Percentiles rank a stretch among this genome's conserved stretches.
Evolutionary conservation across 2,797 vertebrate species (phyloP).

Genomic region (Megaceryle alcyon): DNA sequence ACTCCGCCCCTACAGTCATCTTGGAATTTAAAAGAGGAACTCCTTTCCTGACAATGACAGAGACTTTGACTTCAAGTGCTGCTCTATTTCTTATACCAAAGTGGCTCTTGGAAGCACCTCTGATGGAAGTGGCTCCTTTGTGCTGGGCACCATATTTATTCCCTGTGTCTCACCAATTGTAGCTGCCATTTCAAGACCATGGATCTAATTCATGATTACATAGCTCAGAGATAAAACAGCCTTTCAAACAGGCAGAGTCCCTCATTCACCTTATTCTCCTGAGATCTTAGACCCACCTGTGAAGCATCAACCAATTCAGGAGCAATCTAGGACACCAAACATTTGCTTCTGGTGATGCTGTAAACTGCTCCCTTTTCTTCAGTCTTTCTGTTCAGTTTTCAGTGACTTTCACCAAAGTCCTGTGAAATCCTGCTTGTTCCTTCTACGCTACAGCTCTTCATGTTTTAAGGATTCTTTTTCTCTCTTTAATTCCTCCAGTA

Average conservation of each 20-base stretch:
- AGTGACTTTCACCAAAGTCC: background rate
- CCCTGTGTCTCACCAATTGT: background rate
- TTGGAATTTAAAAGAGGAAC: background rate
- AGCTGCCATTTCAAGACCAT: background rate
- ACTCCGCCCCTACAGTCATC: background rate
- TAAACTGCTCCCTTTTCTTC: background rate
- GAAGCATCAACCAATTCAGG: background rate
- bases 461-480: background rate
- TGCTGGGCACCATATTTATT: background rate
- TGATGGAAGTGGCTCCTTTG: fast-evolving
- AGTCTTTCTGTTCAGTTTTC: background rate
- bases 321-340: background rate
- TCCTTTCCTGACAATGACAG: background rate
- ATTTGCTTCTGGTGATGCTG: background rate
- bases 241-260: background rate
- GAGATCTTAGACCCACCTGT: background rate
- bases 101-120: background rate
- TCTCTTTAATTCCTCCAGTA: background rate
- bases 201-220: fast-evolving
- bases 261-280: background rate
- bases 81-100: fast-evolving
- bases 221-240: background rate
- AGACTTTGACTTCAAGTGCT: background rate
- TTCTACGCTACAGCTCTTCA: background rate
- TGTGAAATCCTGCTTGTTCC: background rate